Evolutionary conservation across 2,888 invertebrate genomes (phyloP), one percentile per base, ranked within the genome.

Genomic region (Mycogona germanica): DNA sequence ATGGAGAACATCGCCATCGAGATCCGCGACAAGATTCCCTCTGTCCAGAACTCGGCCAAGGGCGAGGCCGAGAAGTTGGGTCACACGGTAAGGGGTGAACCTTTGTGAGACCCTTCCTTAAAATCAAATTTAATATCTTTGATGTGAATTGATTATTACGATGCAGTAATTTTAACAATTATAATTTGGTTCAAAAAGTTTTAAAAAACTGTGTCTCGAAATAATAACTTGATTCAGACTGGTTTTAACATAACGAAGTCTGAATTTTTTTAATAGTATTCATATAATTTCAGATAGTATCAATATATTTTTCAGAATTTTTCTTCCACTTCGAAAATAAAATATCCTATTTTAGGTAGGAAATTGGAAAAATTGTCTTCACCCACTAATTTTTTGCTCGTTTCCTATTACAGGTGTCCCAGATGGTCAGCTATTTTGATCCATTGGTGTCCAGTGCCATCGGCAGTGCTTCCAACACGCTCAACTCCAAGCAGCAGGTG

Each of bases 51-150:
- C 35, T 88, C 96, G 3, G 95, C 91, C 29, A 87, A 84, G 66
- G 79, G 79, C 54, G 89, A 95, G 72, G 89, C 96, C 0, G 96
- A 97, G 72, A 84, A 87, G 64, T 76, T 98, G 54, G 95, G 95
- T 0, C 93, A 95, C 64, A 76, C 83, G 3, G 88, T 89, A 21
- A 78, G 79, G 53, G 5, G 29, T 32, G 23, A 21, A 28, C 21
- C 17, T 28, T 19, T 45, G 28, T 29, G 41, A n/a, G 23, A 23
- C 2, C 25, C n/a, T 48, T 53, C 38, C 32, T 56, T 51, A n/a
- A n/a, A n/a, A n/a, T n/a, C n/a, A n/a, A n/a, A n/a, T n/a, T n/a
- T n/a, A n/a, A n/a, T n/a, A n/a, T n/a, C n/a, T n/a, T 35, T 53
- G n/a, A 4, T 14, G 29, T n/a, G 23, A 21, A 56, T 35, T 35